Percentiles rank a stretch among this genome's conserved stretches.
phyloP scores from a whole-genome alignment of 2,888 invertebrate species.

The Ctenicera cuprea region DNA sequence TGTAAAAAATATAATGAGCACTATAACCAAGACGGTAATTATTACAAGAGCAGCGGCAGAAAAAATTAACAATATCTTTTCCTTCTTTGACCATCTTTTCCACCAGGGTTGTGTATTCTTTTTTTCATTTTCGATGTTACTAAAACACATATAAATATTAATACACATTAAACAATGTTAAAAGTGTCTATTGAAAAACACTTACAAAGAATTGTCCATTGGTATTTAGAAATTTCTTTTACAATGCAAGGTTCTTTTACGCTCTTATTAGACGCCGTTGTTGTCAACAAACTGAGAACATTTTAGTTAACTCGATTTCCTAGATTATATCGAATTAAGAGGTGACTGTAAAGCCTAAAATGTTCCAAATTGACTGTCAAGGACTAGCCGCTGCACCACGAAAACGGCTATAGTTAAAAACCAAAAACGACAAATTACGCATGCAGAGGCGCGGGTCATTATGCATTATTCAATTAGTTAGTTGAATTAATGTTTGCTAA shows the following conservation, averaged over 20 bases:
- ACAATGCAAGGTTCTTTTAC: slow-evolving; percentile 3
- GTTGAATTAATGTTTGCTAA: slow-evolving; percentile 36
- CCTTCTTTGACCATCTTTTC: slow-evolving; percentile 55
- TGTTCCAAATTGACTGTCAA: slow-evolving; percentile 46
- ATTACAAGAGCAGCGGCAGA: slow-evolving; percentile 53
- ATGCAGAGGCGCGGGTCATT: slow-evolving; percentile 27
- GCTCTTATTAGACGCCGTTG: slow-evolving; percentile 26
- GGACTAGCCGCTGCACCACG: slow-evolving; percentile 36
- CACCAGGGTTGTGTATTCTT: slow-evolving; percentile 50
- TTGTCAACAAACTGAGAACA: slow-evolving; percentile 32
- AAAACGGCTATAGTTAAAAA: slow-evolving; percentile 38
- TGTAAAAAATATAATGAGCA: slow-evolving; percentile 58
- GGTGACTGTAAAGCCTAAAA: slow-evolving; percentile 43
- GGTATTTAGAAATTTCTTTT: slow-evolving; percentile 18
- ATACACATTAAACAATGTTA: slow-evolving; percentile 12
- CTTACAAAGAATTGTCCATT: slow-evolving; percentile 50
- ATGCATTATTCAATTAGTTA: slow-evolving; percentile 36
- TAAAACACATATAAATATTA: slow-evolving; percentile 31
- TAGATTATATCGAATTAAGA: slow-evolving; percentile 50
- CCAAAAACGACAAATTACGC: slow-evolving; percentile 36
- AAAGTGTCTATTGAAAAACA: slow-evolving; percentile 36
- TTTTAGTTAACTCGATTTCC: slow-evolving; percentile 49
- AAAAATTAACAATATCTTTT: slow-evolving; percentile 54
- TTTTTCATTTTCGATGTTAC: slow-evolving; percentile 45
- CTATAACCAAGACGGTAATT: slow-evolving; percentile 55